Evolutionary conservation across 2,113 vertebrate genomes (phyloP).

Genomic region (Otis tarda): DNA sequence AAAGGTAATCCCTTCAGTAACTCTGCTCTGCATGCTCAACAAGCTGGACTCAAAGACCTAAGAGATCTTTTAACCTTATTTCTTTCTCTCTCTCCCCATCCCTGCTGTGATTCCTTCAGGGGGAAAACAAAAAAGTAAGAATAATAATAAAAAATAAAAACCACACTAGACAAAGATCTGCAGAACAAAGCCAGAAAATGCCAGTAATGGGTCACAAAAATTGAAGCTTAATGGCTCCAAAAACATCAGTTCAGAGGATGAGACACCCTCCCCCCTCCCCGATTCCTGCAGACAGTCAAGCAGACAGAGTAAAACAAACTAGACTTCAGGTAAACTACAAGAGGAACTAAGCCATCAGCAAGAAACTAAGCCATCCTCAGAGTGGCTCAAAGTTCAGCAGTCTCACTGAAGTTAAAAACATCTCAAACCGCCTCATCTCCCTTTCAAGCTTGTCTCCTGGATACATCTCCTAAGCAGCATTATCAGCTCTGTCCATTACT

Average conservation of each 20-base stretch:
- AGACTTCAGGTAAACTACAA: neutral
- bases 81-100: neutral
- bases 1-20: neutral
- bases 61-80: neutral
- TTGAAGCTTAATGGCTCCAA: neutral
- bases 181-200: neutral
- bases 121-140: neutral
- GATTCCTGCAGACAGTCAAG: neutral
- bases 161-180: neutral
- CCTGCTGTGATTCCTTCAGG: neutral
- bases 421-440: neutral
- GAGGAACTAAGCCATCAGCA: neutral
- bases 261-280: neutral
- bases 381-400: neutral
- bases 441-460: slow-evolving; percentile 31
- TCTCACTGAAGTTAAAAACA: slow-evolving; percentile 7
- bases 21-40: neutral
- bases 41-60: neutral
- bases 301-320: neutral
- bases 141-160: neutral
- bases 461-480: slow-evolving; percentile 40
- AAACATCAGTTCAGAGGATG: neutral
- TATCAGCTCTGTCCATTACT: slow-evolving; percentile 38
- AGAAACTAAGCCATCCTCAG: neutral
- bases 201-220: neutral